phyloP scores from a whole-genome alignment of 1,140 invertebrate genomes.

The Musca vetustissima region DNA sequence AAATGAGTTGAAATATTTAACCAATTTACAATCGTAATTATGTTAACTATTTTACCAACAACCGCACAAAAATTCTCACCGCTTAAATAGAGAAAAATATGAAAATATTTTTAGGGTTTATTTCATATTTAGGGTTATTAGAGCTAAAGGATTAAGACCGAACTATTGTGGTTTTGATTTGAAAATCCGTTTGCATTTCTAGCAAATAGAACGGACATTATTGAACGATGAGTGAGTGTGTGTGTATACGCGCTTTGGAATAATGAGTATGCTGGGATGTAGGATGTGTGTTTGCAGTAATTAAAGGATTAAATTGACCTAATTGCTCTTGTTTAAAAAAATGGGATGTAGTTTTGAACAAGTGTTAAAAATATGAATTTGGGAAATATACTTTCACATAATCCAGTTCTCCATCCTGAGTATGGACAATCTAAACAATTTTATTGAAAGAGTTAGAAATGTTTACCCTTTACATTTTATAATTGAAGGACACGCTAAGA shows the following conservation, averaged over 20 bases:
- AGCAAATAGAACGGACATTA: too few relatives aligned
- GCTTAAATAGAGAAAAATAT: not conserved
- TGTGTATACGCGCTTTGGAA: not conserved
- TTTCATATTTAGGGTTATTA: slow-evolving; percentile 17
- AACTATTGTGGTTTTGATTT: not conserved
- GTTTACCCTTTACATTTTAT: too few relatives aligned
- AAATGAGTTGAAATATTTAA: not conserved
- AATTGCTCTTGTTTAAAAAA: not conserved
- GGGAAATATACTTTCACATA: too few relatives aligned
- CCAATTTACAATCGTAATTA: slow-evolving; percentile 10
- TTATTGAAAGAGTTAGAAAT: too few relatives aligned
- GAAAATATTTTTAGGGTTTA: slow-evolving; percentile 12
- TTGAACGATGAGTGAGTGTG: not conserved
- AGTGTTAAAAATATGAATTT: too few relatives aligned
- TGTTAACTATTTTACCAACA: not conserved
- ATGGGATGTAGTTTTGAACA: too few relatives aligned
- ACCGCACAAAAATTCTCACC: too few relatives aligned
- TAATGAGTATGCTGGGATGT: not conserved
- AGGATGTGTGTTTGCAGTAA: not conserved
- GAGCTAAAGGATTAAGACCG: slow-evolving; percentile 3
- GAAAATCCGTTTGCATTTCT: too few relatives aligned
- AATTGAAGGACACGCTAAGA: too few relatives aligned
- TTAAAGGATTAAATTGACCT: slow-evolving; percentile 17
- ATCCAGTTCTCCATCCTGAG: too few relatives aligned
- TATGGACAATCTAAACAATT: too few relatives aligned